Conservation (phyloP, 2,113 vertebrate species). For the Myotis lucifugus region DNA sequence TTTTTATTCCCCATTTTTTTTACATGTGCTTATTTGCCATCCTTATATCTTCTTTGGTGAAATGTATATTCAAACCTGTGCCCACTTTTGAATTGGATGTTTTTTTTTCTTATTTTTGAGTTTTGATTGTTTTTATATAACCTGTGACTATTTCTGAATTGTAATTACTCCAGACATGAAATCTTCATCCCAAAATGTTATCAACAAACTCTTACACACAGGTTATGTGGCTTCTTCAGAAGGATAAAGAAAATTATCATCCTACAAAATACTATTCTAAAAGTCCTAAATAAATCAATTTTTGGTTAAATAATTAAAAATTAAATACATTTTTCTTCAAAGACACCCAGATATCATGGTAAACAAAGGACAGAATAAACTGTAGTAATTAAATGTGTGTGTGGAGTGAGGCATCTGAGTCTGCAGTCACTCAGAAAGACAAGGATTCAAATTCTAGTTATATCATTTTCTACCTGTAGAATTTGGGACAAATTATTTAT, state of each 20-base stretch:
- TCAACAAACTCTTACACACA: background rate
- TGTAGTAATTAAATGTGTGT: background rate
- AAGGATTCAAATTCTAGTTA: background rate
- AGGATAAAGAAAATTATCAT: constrained; percentile 8
- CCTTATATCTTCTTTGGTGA: background rate
- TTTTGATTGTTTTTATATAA: background rate
- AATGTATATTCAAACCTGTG: background rate
- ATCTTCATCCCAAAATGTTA: background rate
- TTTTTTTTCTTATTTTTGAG: background rate
- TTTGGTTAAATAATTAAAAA: background rate
- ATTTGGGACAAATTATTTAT: background rate
- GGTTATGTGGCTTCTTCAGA: background rate
- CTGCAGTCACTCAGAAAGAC: background rate
- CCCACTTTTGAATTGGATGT: background rate
- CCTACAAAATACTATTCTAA: background rate
- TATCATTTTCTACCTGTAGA: background rate
- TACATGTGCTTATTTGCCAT: background rate
- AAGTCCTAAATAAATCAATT: constrained; percentile 13
- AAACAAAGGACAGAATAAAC: background rate
- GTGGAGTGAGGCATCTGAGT: background rate
- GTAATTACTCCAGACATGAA: background rate
- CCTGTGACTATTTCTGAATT: background rate
- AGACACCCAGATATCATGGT: background rate
- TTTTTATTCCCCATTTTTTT: constrained; percentile 3
- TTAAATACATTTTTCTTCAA: background rate